Evolutionary conservation across 2,888 invertebrate species (phyloP).

Genomic region (Nasonia oneida): DNA sequence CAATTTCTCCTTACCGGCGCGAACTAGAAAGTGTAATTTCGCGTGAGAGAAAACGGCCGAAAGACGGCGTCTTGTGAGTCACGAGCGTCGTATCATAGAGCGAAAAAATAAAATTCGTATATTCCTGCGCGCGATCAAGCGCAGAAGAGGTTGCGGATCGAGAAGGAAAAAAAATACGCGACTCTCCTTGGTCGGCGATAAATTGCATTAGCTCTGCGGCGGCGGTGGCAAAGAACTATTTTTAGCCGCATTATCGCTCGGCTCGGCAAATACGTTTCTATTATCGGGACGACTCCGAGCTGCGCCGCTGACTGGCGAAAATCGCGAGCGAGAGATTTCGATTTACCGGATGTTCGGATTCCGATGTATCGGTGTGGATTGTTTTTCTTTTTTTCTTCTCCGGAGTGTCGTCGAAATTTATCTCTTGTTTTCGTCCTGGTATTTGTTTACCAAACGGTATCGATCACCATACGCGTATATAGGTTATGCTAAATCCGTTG

Average conservation of each 20-base stretch:
- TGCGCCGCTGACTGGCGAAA: background rate
- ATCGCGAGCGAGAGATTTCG: background rate
- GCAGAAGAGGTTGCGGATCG: conserved; percentile 38
- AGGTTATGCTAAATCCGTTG: too few relatives aligned
- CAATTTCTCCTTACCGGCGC: background rate
- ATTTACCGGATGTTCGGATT: background rate
- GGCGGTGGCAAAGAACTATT: conserved; percentile 50
- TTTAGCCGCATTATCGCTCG: conserved; percentile 58
- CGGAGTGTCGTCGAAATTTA: too few relatives aligned
- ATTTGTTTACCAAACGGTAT: too few relatives aligned
- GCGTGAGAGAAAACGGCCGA: background rate
- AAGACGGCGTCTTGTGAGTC: background rate
- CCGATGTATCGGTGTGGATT: background rate
- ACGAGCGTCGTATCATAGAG: too few relatives aligned
- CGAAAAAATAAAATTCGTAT: too few relatives aligned
- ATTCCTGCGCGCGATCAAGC: background rate
- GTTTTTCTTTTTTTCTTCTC: background rate
- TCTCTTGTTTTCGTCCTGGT: too few relatives aligned
- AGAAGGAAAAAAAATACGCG: conserved; percentile 35
- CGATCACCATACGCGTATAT: too few relatives aligned
- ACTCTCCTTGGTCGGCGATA: conserved; percentile 64
- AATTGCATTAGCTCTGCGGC: conserved; percentile 55
- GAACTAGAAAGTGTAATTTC: background rate
- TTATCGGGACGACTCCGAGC: conserved; percentile 27
- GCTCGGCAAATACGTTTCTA: conserved; percentile 40